A percentile compares a stretch with the other conserved stretches of the same genome.
These are phyloP conservation scores for Progne subis DNA, from an alignment of 2,113 vertebrate species.

Conservation along the genomic window DNA sequence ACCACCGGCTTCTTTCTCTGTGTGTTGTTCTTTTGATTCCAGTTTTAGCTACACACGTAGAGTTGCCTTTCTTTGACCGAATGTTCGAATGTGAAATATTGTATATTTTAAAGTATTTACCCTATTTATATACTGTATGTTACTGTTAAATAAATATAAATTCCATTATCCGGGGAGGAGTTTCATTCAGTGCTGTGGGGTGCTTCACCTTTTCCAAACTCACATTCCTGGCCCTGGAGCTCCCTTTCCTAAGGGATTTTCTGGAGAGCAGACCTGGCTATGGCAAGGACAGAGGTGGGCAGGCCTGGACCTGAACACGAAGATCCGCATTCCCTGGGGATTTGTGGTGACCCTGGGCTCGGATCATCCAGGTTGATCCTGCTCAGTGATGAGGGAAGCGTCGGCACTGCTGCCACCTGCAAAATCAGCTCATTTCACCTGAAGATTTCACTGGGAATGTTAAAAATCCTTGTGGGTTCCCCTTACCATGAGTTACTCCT, in stretches of 20 bases:
- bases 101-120: slow-evolving; percentile 68
- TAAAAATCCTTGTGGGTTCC: background rate
- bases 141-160: slow-evolving; percentile 69
- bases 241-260: background rate
- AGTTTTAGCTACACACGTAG: slow-evolving; percentile 45
- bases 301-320: background rate
- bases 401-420: background rate
- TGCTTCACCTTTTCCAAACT: background rate
- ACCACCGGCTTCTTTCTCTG: slow-evolving; percentile 43
- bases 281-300: rapidly evolving
- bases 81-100: slow-evolving; percentile 67
- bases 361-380: background rate
- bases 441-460: background rate
- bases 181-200: background rate
- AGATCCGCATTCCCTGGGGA: background rate
- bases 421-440: background rate
- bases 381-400: background rate
- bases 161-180: background rate
- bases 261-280: background rate
- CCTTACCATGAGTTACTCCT: background rate
- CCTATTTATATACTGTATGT: slow-evolving; percentile 70
- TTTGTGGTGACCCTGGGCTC: background rate
- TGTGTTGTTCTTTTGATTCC: slow-evolving; percentile 7
- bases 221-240: rapidly evolving
- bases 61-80: slow-evolving; percentile 37